A percentile compares a stretch with the other conserved stretches of the same genome.
These are phyloP conservation scores for Vireo griseus DNA, from an alignment of 2,797 vertebrate genomes.

Conservation along the genomic window DNA sequence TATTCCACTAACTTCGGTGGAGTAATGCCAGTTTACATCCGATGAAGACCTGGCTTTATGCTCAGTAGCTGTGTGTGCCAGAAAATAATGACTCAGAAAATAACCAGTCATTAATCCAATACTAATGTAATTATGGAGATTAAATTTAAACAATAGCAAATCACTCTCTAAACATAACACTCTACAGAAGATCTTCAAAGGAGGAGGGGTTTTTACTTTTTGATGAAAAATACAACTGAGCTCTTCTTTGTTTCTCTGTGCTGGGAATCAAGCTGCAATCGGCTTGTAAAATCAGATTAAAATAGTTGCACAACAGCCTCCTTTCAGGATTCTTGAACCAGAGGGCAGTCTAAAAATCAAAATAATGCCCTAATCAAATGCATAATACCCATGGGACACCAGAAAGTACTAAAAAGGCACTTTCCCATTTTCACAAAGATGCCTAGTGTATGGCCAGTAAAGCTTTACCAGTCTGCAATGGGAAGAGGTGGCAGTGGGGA, in stretches of 20 bases:
- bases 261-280: conserved; percentile 38
- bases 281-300: conserved; percentile 45
- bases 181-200: conserved; percentile 5
- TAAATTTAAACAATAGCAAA: conserved; percentile 54
- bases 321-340: conserved; percentile 48
- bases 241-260: conserved; percentile 37
- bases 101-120: conserved; percentile 36
- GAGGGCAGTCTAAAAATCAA: conserved; percentile 20
- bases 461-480: background rate
- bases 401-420: background rate
- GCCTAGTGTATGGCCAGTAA: background rate
- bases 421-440: conserved; percentile 19
- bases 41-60: background rate
- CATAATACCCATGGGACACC: background rate
- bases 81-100: conserved; percentile 49
- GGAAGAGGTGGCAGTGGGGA: background rate
- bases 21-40: background rate
- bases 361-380: conserved; percentile 38
- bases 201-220: background rate
- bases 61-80: background rate
- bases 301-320: conserved; percentile 47
- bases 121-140: conserved; percentile 20
- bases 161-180: conserved; percentile 32
- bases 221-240: background rate
- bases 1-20: background rate